Evolutionary conservation across 1,140 invertebrate genomes (phyloP).

Genomic region (Mylabris phalerata): DNA sequence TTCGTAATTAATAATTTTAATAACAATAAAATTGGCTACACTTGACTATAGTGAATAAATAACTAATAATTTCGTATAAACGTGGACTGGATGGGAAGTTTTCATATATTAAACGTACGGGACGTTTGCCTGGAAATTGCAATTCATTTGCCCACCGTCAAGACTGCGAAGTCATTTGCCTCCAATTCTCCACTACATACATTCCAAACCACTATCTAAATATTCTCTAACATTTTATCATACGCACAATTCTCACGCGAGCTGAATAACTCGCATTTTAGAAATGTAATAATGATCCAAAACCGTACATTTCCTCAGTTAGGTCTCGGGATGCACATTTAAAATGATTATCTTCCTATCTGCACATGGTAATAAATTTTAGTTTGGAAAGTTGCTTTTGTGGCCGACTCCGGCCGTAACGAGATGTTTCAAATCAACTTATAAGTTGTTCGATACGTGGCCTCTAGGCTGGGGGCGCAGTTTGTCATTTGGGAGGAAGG

Average conservation of each 20-base stretch:
- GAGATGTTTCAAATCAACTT: conserved; percentile 22
- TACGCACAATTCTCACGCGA: conserved; percentile 8
- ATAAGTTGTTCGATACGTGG: conserved; percentile 21
- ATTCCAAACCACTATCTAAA: conserved; percentile 15
- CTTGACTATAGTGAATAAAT: not conserved
- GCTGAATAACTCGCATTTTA: conserved; percentile 1
- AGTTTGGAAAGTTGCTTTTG: conserved; percentile 20
- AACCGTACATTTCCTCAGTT: conserved; percentile 1
- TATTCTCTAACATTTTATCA: conserved; percentile 13
- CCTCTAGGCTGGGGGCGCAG: conserved; percentile 10
- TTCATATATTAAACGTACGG: conserved; percentile 19
- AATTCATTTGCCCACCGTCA: conserved; percentile 22
- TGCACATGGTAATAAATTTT: conserved; percentile 23
- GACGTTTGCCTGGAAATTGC: conserved; percentile 18
- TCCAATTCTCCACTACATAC: conserved; percentile 25
- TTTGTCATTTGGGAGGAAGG: conserved; percentile 17
- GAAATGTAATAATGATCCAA: not conserved
- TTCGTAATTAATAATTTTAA: no score
- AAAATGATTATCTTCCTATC: conserved; percentile 25
- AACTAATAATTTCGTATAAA: conserved; percentile 13
- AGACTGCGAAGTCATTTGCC: conserved; percentile 23
- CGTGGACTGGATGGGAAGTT: conserved; percentile 15
- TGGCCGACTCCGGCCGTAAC: conserved; percentile 11
- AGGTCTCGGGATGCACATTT: conserved; percentile 27
- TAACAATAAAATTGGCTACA: no score